Percentiles rank a stretch among this genome's conserved stretches.
phyloP scores from a whole-genome alignment of 2,797 vertebrate genomes.

The Xenops minutus region DNA sequence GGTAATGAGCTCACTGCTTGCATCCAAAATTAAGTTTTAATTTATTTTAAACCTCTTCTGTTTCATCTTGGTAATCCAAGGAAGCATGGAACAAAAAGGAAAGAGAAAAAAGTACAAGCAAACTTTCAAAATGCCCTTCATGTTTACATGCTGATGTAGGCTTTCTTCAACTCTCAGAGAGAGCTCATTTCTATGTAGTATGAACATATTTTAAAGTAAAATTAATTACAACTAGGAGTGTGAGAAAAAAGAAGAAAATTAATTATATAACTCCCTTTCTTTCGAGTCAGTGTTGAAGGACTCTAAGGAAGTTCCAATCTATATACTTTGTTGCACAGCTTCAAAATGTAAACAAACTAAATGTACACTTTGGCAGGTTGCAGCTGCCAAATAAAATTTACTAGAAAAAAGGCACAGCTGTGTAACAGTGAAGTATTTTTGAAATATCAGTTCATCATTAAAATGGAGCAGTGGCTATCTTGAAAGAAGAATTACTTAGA shows the following conservation, averaged over 20 bases:
- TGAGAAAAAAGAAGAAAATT: conserved; percentile 8
- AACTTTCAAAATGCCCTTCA: not conserved
- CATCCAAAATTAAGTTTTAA: conserved; percentile 25
- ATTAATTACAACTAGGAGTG: not conserved
- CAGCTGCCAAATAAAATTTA: not conserved
- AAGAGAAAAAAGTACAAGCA: not conserved
- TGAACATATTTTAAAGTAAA: conserved; percentile 23
- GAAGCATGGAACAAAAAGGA: not conserved
- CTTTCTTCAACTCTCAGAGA: not conserved
- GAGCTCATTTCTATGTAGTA: not conserved
- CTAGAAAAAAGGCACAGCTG: not conserved
- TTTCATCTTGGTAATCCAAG: conserved; percentile 44
- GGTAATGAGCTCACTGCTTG: conserved; percentile 17
- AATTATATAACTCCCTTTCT: not conserved
- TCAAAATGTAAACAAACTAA: not conserved
- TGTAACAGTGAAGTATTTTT: not conserved
- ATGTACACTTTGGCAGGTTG: not conserved
- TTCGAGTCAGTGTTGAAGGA: not conserved
- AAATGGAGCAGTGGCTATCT: not conserved
- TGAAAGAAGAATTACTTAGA: not conserved
- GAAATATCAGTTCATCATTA: not conserved
- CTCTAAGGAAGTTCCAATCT: not conserved
- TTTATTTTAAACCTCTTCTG: conserved; percentile 31
- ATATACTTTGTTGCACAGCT: not conserved
- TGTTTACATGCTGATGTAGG: not conserved